Percentiles rank a stretch among this genome's conserved stretches.
Evolutionary conservation across 2,113 vertebrate genomes (phyloP).

Genomic region (Dicentrarchus labrax): DNA sequence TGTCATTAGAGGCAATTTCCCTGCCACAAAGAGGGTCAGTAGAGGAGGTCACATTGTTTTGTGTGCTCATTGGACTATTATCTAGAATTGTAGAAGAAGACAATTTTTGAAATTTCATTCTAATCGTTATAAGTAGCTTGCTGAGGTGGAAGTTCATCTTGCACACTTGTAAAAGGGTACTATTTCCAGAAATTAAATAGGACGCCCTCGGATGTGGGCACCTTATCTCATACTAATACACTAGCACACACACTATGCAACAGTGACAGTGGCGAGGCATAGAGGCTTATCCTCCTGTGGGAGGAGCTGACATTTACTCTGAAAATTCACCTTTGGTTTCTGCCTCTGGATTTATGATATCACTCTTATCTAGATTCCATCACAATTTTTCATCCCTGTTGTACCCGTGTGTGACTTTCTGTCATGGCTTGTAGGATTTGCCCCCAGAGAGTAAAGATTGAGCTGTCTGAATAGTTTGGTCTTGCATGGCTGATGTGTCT

Average conservation of each 20-base stretch:
- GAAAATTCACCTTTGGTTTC: constrained; percentile 78
- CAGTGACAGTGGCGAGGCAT: constrained; percentile 47
- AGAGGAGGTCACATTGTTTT: constrained; percentile 73
- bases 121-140: constrained; percentile 73
- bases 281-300: constrained; percentile 74
- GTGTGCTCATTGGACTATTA: constrained; percentile 72
- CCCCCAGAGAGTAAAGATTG: constrained; percentile 21
- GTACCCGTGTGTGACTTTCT: constrained; percentile 39
- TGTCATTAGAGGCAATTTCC: constrained; percentile 80
- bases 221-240: constrained; percentile 65
- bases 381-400: constrained; percentile 63
- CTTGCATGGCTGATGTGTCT: constrained; percentile 21
- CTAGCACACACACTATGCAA: constrained; percentile 37
- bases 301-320: constrained; percentile 79
- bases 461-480: constrained; percentile 51
- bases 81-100: constrained; percentile 70
- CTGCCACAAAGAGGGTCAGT: constrained; percentile 77
- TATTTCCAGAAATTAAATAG: constrained; percentile 69
- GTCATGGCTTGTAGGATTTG: constrained; percentile 49
- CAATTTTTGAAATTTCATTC: constrained; percentile 70
- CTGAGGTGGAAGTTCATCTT: constrained; percentile 73
- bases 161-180: constrained; percentile 67
- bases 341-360: constrained; percentile 77
- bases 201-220: constrained; percentile 50
- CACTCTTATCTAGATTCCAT: constrained; percentile 77